A percentile compares a stretch with the other conserved stretches of the same genome.
Evolutionary conservation across 2,113 vertebrate genomes (phyloP).

Genomic region (Sinocyclocheilus anshuiensis): DNA sequence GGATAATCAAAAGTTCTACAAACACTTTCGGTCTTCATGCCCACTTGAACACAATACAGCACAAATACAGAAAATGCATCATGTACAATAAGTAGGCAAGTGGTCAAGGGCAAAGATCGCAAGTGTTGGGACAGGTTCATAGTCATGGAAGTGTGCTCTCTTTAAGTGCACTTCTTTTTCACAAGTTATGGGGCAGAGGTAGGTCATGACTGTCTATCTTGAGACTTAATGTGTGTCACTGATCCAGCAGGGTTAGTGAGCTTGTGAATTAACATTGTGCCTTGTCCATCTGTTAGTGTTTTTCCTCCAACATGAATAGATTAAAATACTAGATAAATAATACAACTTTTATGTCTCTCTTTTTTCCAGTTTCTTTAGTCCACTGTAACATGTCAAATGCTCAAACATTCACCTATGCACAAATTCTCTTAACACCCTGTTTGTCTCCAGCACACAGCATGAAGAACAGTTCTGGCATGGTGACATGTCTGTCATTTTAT

Average conservation of each 20-base stretch:
- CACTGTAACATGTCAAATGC: neutral
- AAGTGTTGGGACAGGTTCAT: too few relatives aligned
- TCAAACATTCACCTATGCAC: neutral
- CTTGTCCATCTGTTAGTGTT: conserved; percentile 22
- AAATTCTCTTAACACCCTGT: neutral
- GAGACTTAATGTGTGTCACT: neutral
- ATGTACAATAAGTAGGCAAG: neutral
- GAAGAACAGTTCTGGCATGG: neutral
- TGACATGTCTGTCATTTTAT: neutral
- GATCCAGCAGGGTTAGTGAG: conserved; percentile 5
- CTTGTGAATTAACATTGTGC: neutral
- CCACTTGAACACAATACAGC: too few relatives aligned
- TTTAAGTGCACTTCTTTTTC: neutral
- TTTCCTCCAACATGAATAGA: conserved; percentile 11
- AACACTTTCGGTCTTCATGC: neutral
- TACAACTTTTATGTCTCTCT: neutral
- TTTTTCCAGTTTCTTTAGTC: neutral
- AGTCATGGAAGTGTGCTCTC: neutral
- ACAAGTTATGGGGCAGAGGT: neutral
- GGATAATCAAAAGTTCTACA: neutral
- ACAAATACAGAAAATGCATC: too few relatives aligned
- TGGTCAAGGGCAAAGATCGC: too few relatives aligned
- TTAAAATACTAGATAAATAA: neutral
- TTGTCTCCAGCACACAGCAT: neutral
- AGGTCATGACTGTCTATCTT: neutral